Evolutionary conservation across 2,797 vertebrate genomes (phyloP).

Genomic region (Molossus alvarezi): DNA sequence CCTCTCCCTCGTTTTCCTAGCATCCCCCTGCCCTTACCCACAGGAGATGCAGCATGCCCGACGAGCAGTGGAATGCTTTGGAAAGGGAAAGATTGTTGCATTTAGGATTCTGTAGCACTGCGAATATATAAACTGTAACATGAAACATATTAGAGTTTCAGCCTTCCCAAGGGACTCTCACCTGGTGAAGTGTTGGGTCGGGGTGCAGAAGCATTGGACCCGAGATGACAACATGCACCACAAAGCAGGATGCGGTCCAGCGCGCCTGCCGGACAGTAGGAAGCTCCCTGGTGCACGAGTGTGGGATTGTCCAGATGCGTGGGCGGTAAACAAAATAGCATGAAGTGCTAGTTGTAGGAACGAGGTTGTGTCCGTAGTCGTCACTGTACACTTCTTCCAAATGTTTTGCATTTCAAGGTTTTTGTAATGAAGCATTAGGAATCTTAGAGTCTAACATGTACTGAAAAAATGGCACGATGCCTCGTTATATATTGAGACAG

Average conservation of each 20-base stretch:
- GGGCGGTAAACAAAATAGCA: background rate
- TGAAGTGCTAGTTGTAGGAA: background rate
- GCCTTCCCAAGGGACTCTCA: background rate
- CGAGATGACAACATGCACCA: background rate
- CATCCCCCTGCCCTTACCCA: too few species aligned
- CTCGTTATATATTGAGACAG: background rate
- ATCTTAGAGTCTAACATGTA: background rate
- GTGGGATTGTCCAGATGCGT: background rate
- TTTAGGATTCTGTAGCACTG: background rate
- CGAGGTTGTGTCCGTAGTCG: accelerated
- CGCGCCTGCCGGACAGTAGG: background rate
- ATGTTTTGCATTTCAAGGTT: background rate
- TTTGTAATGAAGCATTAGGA: background rate
- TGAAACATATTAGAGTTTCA: background rate
- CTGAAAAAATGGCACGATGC: background rate
- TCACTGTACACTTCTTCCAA: background rate
- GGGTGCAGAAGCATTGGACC: background rate
- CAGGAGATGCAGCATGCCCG: background rate
- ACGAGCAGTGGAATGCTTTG: background rate
- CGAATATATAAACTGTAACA: background rate
- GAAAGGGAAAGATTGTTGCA: background rate
- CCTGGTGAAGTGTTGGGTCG: background rate
- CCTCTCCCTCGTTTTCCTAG: background rate
- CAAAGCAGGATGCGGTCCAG: background rate
- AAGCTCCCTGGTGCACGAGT: background rate